Evolutionary conservation across 2,888 invertebrate species (phyloP).

Genomic region (Schrankia costaestrigalis): DNA sequence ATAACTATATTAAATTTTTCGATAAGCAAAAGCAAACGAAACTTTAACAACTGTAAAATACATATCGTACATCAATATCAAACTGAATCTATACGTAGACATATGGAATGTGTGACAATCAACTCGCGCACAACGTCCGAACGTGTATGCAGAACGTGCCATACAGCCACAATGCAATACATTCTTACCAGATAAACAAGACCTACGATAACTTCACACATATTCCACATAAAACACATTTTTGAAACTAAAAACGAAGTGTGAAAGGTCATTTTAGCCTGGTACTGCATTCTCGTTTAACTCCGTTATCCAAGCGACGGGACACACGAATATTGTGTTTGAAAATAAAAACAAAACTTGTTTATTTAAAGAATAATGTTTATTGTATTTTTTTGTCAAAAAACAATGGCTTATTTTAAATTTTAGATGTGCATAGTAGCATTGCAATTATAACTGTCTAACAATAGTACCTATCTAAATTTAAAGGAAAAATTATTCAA

Average conservation of each 20-base stretch:
- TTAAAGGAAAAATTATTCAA: no score
- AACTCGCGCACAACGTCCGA: conserved; percentile 22
- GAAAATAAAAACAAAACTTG: conserved; percentile 1
- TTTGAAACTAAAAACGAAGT: not conserved
- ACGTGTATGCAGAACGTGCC: conserved; percentile 32
- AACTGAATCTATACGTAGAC: no score
- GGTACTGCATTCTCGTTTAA: conserved; percentile 8
- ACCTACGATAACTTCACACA: not conserved
- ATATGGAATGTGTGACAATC: conserved; percentile 5
- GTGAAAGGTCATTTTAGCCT: not conserved
- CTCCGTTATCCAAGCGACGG: conserved; percentile 5
- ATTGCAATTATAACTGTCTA: no score
- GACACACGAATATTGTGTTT: conserved; percentile 4
- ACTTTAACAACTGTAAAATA: no score
- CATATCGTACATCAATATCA: no score
- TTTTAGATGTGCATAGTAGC: no score
- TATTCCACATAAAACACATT: not conserved
- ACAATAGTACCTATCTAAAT: no score
- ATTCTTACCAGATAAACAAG: conserved; percentile 9
- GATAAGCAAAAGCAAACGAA: no score
- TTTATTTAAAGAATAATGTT: not conserved
- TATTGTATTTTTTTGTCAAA: no score
- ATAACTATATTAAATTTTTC: no score
- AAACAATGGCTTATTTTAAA: no score
- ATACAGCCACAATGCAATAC: conserved; percentile 14